Evolutionary conservation across 1,140 invertebrate genomes (phyloP).

Genomic region (Subanguina moxae): DNA sequence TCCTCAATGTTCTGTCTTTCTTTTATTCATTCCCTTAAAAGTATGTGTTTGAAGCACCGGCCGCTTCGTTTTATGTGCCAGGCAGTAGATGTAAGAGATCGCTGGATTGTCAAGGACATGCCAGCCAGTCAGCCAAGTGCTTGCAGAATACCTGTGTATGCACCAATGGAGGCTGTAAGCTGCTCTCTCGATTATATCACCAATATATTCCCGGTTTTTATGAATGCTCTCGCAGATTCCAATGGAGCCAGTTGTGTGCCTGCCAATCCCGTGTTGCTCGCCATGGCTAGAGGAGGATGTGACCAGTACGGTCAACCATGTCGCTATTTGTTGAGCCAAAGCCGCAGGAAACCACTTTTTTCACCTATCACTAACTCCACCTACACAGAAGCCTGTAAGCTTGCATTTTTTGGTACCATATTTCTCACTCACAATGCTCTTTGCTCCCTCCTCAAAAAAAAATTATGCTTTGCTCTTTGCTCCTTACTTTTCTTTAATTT

Average conservation of each 20-base stretch:
- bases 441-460: neutral
- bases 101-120: conserved; percentile 44
- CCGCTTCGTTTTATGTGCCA: conserved; percentile 40
- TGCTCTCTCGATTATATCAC: too few relatives aligned
- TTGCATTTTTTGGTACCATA: neutral
- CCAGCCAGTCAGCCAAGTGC: conserved; percentile 41
- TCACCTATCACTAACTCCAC: neutral
- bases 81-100: conserved; percentile 37
- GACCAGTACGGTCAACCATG: conserved; percentile 51
- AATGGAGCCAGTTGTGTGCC: conserved; percentile 48
- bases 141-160: conserved; percentile 50
- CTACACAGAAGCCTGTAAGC: neutral
- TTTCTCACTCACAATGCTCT: too few relatives aligned
- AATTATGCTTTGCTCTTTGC: too few relatives aligned
- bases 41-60: conserved; percentile 13
- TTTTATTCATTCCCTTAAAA: neutral
- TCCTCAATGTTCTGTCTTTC: neutral
- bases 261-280: conserved; percentile 26
- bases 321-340: conserved; percentile 35
- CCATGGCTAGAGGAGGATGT: conserved; percentile 46
- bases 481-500: too few relatives aligned
- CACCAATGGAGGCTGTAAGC: conserved; percentile 30
- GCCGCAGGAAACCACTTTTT: conserved; percentile 29
- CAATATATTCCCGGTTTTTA: too few relatives aligned
- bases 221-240: too few relatives aligned